These are phyloP conservation scores for Steromphala cineraria DNA, from an alignment of 2,888 invertebrate species.

Conservation along the genomic window DNA sequence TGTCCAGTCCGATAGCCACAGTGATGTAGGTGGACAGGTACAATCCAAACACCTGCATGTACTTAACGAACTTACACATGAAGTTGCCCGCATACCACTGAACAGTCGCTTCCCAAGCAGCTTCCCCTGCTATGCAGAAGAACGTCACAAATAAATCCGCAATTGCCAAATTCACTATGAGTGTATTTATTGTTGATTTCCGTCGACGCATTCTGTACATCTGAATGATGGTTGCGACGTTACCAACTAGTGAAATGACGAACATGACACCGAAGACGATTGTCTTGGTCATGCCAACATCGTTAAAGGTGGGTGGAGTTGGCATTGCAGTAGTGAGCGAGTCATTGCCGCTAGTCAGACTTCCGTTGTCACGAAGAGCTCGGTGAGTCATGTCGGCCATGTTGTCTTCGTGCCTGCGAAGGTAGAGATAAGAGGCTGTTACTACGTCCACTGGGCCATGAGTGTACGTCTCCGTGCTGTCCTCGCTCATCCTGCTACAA, in stretches of 20 bases:
- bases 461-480: not conserved
- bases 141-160: conserved; percentile 88
- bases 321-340: not conserved
- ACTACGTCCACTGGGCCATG: conserved; percentile 4
- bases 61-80: conserved; percentile 87
- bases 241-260: conserved; percentile 84
- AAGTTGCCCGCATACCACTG: conserved; percentile 87
- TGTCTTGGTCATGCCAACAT: conserved; percentile 81
- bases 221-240: conserved; percentile 86
- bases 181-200: conserved; percentile 80
- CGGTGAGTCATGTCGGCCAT: conserved; percentile 14
- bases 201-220: conserved; percentile 80
- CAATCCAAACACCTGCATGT: conserved; percentile 86
- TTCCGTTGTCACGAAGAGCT: conserved; percentile 11
- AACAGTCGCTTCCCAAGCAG: conserved; percentile 87
- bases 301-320: conserved; percentile 81
- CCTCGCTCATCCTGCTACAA: not conserved
- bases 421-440: not conserved
- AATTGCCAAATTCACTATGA: conserved; percentile 88
- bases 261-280: conserved; percentile 84
- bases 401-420: conserved; percentile 11
- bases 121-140: conserved; percentile 88
- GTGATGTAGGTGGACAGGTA: conserved; percentile 89
- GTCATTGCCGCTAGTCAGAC: not conserved
- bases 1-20: conserved; percentile 88